Percentiles rank a stretch among this genome's conserved stretches.
These are phyloP conservation scores for Zaprionus tsacasi DNA, from an alignment of 1,140 invertebrate genomes.

Conservation along the genomic window DNA sequence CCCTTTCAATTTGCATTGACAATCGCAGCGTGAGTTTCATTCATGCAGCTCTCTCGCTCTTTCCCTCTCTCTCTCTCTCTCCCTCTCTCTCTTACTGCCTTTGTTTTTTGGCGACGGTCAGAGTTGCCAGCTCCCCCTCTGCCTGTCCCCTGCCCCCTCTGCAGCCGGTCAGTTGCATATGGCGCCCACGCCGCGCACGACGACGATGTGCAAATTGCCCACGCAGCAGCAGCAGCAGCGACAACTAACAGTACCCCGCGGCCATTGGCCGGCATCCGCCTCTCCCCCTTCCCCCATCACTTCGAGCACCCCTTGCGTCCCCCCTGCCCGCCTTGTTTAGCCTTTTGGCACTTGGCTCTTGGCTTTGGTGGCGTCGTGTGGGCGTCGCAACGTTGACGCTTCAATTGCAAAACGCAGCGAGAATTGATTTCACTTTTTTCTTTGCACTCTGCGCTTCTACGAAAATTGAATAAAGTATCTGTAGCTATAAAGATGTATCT, in stretches of 20 bases:
- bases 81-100: not conserved
- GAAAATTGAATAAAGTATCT: slow-evolving; percentile 45
- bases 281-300: no score
- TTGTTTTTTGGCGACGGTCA: slow-evolving; percentile 22
- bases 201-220: slow-evolving; percentile 30
- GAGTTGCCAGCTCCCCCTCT: not conserved
- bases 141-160: not conserved
- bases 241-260: slow-evolving; percentile 20
- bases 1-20: slow-evolving; percentile 36
- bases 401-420: slow-evolving; percentile 67
- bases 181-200: slow-evolving; percentile 30
- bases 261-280: slow-evolving; percentile 45
- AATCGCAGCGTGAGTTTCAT: slow-evolving; percentile 7
- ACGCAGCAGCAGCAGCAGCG: slow-evolving; percentile 12
- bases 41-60: not conserved
- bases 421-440: slow-evolving; percentile 78
- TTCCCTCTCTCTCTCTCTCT: not conserved
- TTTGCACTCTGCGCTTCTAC: slow-evolving; percentile 51
- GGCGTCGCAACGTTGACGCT: slow-evolving; percentile 50
- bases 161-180: slow-evolving; percentile 13
- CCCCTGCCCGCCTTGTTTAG: not conserved
- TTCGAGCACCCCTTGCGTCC: not conserved
- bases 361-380: slow-evolving; percentile 32
- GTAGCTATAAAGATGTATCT: not conserved
- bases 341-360: slow-evolving; percentile 19